Evolutionary conservation across 2,888 invertebrate species (phyloP).

Genomic region (Copidosoma aretas): DNA sequence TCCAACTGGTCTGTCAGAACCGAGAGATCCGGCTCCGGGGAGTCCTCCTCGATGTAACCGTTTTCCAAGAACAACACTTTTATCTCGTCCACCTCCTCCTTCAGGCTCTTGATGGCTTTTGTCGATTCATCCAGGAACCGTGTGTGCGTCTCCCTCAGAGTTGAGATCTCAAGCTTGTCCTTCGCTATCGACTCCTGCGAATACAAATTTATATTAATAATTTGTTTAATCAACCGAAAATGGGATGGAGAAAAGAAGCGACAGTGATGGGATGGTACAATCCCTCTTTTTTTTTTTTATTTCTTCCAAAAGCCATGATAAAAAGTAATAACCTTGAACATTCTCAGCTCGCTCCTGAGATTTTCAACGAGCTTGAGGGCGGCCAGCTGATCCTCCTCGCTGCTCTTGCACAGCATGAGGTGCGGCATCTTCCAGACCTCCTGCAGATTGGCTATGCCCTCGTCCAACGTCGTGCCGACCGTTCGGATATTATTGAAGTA

Average conservation of each 20-base stretch:
- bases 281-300: background rate
- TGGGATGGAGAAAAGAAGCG: no score
- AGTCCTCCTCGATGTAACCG: constrained; percentile 34
- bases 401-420: constrained; percentile 32
- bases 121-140: constrained; percentile 31
- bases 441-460: constrained; percentile 30
- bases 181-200: constrained; percentile 27
- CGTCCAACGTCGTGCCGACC: constrained; percentile 28
- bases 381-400: constrained; percentile 24
- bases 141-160: constrained; percentile 17
- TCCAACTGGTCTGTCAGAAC: constrained; percentile 20
- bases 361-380: constrained; percentile 26
- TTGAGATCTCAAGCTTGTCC: constrained; percentile 7
- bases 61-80: constrained; percentile 36
- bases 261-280: background rate
- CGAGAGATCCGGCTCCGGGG: constrained; percentile 11
- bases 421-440: constrained; percentile 37
- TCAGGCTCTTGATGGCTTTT: constrained; percentile 16
- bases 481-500: constrained; percentile 37
- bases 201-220: background rate
- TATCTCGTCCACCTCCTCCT: constrained; percentile 35
- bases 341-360: constrained; percentile 27
- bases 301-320: background rate
- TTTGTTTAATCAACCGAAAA: no score
- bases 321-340: constrained; percentile 31